Evolutionary conservation across 2,113 vertebrate species (phyloP), one percentile per base, ranked within the genome.

Genomic region (Chaenocephalus aceratus): DNA sequence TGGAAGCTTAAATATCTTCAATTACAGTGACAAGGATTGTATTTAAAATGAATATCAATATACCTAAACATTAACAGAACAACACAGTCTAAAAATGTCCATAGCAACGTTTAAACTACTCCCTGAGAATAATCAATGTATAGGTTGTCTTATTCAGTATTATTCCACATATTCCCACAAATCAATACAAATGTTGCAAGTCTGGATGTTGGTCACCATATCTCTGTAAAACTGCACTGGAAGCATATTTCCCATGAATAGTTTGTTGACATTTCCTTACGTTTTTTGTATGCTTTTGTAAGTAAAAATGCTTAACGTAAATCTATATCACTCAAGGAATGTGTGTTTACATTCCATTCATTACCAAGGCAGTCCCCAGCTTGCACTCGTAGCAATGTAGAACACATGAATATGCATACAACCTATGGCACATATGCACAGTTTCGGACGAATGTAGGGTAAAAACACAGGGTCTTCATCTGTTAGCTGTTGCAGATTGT

Each of bases 401-500:
- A 15, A 56, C 51, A 14, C 21, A 60, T 51, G 12, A 57, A 73
- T 56, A 67, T 44, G 36, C 26, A 23, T 54, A 36, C 10, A 62
- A 71, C 67, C 16, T 44, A 63, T 52, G 10, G 18, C 16, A 60
- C 36, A 65, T 11, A 64, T 58, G 18, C 13, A 34, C 30, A 45
- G 48, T 53, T 41, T 48, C 5, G 46, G 3, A 59, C 18, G 52
- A 68, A 73, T 75, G 52, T 45, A 67, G 67, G 67, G 53, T 76
- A 77, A 67, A 70, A 71, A 76, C 62, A 51, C 44, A 63, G 51
- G 23, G 73, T 66, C 73, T 86, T 85, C 77, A 67, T 82, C 78
- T 81, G 86, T 80, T 82, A 26, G 67, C 71, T 86, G 84, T 76
- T 70, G 75, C 51, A 57, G 65, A 79, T 83, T 70, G 72, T 89